These are phyloP conservation scores for Dermatophagoides farinae DNA, from an alignment of 1,140 invertebrate species.

Conservation along the genomic window DNA sequence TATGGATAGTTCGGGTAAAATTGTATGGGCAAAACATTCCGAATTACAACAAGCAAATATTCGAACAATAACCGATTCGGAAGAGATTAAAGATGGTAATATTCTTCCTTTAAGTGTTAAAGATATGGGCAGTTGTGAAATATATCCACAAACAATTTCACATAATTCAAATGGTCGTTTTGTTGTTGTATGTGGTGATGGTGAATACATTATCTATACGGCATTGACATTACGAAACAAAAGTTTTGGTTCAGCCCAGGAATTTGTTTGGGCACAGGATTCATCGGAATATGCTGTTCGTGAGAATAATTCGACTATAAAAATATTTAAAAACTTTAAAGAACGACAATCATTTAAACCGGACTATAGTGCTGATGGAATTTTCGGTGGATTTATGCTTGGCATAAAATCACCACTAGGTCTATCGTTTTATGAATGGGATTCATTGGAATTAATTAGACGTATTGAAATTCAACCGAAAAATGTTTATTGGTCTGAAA, in stretches of 20 bases:
- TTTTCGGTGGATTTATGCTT: constrained; percentile 83
- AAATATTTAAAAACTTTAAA: constrained; percentile 96
- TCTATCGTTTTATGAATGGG: constrained; percentile 93
- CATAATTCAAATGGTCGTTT: constrained; percentile 96
- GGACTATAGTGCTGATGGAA: constrained; percentile 83
- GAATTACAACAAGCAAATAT: constrained; percentile 96
- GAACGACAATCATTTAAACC: constrained; percentile 85
- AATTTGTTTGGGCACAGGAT: constrained; percentile 97
- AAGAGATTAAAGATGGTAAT: constrained; percentile 72
- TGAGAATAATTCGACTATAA: constrained; percentile 69
- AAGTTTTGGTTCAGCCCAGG: constrained; percentile 89
- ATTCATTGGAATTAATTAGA: constrained; percentile 67
- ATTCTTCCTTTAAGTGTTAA: constrained; percentile 77
- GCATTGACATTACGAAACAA: constrained; percentile 97
- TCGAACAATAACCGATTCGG: constrained; percentile 40
- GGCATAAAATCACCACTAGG: constrained; percentile 83
- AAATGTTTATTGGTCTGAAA: constrained; percentile 87
- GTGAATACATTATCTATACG: constrained; percentile 98
- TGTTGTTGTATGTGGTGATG: constrained; percentile 96
- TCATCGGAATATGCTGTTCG: constrained; percentile 80
- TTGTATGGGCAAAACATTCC: constrained; percentile 93
- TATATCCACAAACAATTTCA: constrained; percentile 93
- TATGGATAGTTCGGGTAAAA: constrained; percentile 95
- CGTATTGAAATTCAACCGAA: constrained; percentile 88
- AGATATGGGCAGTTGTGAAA: constrained; percentile 98